Conservation (phyloP, 2,888 invertebrate genomes). For the Ochropleura leucogaster region DNA sequence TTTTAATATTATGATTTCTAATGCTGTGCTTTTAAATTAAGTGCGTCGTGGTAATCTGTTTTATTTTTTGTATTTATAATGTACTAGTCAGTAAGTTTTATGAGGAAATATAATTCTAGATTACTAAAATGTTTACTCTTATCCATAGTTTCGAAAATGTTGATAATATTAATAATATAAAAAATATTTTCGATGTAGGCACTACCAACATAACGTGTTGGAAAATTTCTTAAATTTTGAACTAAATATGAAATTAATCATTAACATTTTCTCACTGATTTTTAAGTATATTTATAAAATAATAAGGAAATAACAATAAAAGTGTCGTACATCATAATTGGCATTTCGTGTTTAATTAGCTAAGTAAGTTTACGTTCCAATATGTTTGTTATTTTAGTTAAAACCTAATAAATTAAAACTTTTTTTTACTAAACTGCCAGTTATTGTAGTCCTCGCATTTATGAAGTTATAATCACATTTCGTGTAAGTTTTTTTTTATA, state of each 20-base stretch:
- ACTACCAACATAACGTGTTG: slow-evolving; percentile 43
- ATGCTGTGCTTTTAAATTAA: slow-evolving; percentile 68
- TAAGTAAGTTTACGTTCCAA: slow-evolving; percentile 80
- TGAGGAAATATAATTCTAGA: slow-evolving; percentile 61
- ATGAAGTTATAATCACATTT: slow-evolving; percentile 69
- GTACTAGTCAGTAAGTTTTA: slow-evolving; percentile 87
- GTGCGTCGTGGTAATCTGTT: slow-evolving; percentile 63
- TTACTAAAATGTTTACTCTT: slow-evolving; percentile 63
- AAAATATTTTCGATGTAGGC: slow-evolving; percentile 49
- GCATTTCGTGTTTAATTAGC: slow-evolving; percentile 83
- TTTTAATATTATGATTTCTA: slow-evolving; percentile 61
- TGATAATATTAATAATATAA: slow-evolving; percentile 51
- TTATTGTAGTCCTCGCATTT: slow-evolving; percentile 87
- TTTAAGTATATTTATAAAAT: slow-evolving; percentile 74
- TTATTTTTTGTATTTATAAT: slow-evolving; percentile 77
- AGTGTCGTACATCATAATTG: slow-evolving; percentile 87
- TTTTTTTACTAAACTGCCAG: slow-evolving; percentile 81
- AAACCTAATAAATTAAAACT: slow-evolving; percentile 69
- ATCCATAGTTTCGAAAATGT: slow-evolving; percentile 58
- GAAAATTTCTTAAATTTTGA: slow-evolving; percentile 28
- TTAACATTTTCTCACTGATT: slow-evolving; percentile 73
- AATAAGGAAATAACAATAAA: slow-evolving; percentile 66
- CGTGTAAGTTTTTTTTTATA: slow-evolving; percentile 67
- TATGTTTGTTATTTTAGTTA: slow-evolving; percentile 72
- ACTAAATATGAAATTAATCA: slow-evolving; percentile 33